A percentile compares a stretch with the other conserved stretches of the same genome.
Conservation (phyloP, 2,113 vertebrate species). For the Fulica atra region DNA sequence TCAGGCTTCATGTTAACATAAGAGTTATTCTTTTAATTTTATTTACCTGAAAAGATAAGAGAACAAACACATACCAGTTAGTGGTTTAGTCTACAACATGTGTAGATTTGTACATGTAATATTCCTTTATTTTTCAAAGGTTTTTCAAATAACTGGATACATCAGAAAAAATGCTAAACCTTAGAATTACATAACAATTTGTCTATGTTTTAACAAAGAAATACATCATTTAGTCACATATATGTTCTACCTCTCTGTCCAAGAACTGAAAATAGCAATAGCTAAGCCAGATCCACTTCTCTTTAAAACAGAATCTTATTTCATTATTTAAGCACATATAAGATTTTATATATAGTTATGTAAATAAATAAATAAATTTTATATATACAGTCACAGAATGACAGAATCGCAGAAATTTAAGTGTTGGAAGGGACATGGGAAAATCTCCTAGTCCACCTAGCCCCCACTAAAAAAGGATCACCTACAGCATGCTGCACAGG, state of each 20-base stretch:
- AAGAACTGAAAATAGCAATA: background rate
- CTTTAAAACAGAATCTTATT: background rate
- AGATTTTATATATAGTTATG: background rate
- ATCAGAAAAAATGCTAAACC: background rate
- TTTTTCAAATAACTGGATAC: background rate
- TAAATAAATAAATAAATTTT: background rate
- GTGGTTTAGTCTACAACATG: background rate
- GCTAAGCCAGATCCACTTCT: background rate
- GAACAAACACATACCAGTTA: background rate
- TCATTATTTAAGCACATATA: background rate
- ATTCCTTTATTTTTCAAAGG: background rate
- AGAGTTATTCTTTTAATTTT: background rate
- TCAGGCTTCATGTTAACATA: background rate
- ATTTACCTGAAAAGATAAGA: background rate
- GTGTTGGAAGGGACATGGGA: too few relatives aligned
- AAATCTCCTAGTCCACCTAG: too few relatives aligned
- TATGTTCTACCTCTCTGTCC: background rate
- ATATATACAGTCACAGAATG: too few relatives aligned
- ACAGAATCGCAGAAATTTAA: too few relatives aligned
- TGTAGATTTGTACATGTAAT: background rate
- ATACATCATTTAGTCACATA: background rate
- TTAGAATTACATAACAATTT: background rate
- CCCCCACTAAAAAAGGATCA: too few relatives aligned
- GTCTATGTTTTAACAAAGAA: background rate
- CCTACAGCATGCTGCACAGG: too few relatives aligned